Conservation (phyloP, 2,888 invertebrate species). For the Aporophyla lueneburgensis region DNA sequence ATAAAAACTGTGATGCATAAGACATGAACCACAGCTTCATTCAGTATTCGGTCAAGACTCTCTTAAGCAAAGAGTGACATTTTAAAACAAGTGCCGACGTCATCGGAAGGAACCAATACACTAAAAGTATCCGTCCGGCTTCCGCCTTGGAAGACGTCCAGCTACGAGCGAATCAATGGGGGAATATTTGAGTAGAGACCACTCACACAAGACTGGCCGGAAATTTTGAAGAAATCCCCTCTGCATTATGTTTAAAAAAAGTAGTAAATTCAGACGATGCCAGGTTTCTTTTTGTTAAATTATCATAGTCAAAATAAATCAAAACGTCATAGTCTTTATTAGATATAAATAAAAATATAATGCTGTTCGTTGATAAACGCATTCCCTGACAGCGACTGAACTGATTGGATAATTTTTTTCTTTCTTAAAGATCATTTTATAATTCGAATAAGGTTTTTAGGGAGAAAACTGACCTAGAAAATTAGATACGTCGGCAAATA, state of each 20-base stretch:
- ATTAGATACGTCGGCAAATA: too few relatives aligned
- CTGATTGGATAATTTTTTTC: too few relatives aligned
- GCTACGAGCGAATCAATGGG: conserved; percentile 74
- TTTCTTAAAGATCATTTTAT: too few relatives aligned
- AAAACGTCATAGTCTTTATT: too few relatives aligned
- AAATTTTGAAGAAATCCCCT: not conserved
- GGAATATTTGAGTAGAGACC: conserved; percentile 61
- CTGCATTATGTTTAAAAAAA: not conserved
- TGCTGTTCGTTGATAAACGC: too few relatives aligned
- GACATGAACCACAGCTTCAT: conserved; percentile 17
- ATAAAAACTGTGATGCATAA: conserved; percentile 6
- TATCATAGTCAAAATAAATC: too few relatives aligned
- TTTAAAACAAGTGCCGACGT: conserved; percentile 68
- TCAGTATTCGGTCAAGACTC: conserved; percentile 40
- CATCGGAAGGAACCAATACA: conserved; percentile 81
- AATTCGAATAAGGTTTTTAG: too few relatives aligned
- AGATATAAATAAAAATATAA: too few relatives aligned
- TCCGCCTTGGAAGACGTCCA: conserved; percentile 79
- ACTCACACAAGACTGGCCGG: conserved; percentile 10
- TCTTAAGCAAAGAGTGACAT: conserved; percentile 56
- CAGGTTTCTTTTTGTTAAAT: not conserved
- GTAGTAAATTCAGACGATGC: not conserved
- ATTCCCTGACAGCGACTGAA: too few relatives aligned
- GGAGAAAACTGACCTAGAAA: too few relatives aligned
- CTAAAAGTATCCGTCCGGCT: conserved; percentile 72